A percentile compares a stretch with the other conserved stretches of the same genome.
Evolutionary conservation across 2,113 vertebrate genomes (phyloP).

Genomic region (Tachysurus vachellii): DNA sequence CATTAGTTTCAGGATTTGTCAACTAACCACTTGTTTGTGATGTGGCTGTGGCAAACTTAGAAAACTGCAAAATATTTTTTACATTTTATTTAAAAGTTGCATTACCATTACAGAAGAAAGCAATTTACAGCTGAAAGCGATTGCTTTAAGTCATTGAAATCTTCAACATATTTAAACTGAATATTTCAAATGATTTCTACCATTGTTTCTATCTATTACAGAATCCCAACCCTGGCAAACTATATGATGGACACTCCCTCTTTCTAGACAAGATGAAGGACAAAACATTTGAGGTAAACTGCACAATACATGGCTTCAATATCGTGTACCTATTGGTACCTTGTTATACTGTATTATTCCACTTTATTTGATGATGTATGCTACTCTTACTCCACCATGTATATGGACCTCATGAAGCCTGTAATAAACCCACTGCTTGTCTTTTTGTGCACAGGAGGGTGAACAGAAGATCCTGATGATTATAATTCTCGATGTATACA

Average conservation of each 20-base stretch:
- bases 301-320: neutral
- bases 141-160: neutral
- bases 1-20: slow-evolving; percentile 16
- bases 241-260: slow-evolving; percentile 34
- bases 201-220: slow-evolving; percentile 32
- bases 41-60: neutral
- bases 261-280: slow-evolving; percentile 34
- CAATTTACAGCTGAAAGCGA: neutral
- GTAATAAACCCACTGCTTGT: neutral
- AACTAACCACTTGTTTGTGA: neutral
- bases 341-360: neutral
- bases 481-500: slow-evolving; percentile 49
- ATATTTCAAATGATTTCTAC: neutral
- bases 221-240: neutral
- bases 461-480: slow-evolving; percentile 55
- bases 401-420: neutral
- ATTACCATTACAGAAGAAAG: neutral
- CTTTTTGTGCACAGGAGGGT: slow-evolving; percentile 26
- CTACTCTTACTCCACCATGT: neutral
- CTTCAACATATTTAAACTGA: neutral
- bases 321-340: too few relatives aligned
- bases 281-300: slow-evolving; percentile 46
- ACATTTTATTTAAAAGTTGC: neutral
- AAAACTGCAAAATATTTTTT: neutral
- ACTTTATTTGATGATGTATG: neutral